Evolutionary conservation across 2,797 vertebrate species (phyloP).

Genomic region (Mormyrus proboscirostris): DNA sequence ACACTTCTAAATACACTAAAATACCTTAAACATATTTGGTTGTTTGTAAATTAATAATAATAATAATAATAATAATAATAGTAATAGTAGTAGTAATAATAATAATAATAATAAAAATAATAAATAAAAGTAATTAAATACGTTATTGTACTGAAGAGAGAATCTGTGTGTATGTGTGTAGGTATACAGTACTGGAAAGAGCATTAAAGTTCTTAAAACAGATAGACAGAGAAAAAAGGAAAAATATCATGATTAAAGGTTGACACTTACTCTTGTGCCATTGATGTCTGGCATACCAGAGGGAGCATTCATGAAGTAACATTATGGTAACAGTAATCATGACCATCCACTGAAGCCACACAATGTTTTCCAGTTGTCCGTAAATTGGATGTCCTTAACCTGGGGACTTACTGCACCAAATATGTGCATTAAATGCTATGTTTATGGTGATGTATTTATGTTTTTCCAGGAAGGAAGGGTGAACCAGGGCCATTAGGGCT

Average conservation of each 20-base stretch:
- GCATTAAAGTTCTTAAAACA: not conserved
- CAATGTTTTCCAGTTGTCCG: not conserved
- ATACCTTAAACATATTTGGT: not conserved
- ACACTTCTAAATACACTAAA: not conserved
- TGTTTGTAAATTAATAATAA: not conserved
- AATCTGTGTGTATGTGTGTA: not conserved
- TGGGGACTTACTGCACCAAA: not conserved
- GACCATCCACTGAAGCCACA: not conserved
- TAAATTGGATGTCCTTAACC: not conserved
- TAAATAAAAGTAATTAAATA: not conserved
- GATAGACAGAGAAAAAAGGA: not conserved
- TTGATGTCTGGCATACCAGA: not conserved
- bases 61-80: not conserved
- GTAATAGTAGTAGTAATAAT: not conserved
- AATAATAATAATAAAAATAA: not conserved
- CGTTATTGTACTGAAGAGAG: not conserved
- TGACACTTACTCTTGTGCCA: not conserved
- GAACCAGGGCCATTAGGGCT: constrained; percentile 32
- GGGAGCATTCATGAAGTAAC: not conserved
- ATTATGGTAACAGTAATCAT: not conserved
- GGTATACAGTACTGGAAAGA: not conserved
- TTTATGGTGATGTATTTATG: not conserved
- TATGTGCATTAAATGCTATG: not conserved
- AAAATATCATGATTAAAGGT: not conserved
- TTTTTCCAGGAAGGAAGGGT: not conserved